phyloP scores from a whole-genome alignment of 2,888 invertebrate species.

The Pristionchus entomophagus region DNA sequence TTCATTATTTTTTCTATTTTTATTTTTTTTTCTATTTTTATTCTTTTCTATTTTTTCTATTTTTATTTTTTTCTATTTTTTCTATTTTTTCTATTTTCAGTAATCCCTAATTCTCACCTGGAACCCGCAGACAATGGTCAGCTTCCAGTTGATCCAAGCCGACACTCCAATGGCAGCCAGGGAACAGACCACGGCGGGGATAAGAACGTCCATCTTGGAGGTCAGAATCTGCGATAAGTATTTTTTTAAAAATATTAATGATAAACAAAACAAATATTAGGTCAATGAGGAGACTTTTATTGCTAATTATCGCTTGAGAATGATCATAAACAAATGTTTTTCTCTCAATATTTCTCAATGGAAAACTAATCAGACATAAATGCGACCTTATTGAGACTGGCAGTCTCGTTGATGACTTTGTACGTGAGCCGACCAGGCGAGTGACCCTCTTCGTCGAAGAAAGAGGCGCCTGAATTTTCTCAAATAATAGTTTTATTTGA shows the following conservation, averaged over 20 bases:
- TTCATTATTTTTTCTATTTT: no score
- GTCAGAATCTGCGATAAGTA: constrained; percentile 63
- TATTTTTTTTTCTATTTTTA: no score
- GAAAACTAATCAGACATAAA: no score
- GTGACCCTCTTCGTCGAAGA: constrained; percentile 72
- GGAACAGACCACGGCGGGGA: constrained; percentile 72
- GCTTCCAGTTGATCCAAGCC: constrained; percentile 71
- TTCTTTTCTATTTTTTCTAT: no score
- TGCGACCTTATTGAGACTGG: constrained; percentile 67
- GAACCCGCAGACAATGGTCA: constrained; percentile 72
- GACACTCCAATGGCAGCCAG: constrained; percentile 64
- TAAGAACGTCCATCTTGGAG: constrained; percentile 70
- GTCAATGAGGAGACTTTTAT: no score
- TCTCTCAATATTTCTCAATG: no score
- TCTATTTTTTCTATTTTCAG: no score
- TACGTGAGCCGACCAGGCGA: constrained; percentile 69
- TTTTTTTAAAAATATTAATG: not conserved
- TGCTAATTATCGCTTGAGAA: no score
- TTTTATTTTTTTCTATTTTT: no score
- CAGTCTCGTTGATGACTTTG: constrained; percentile 70
- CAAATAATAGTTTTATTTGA: no score
- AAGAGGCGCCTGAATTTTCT: constrained; percentile 15
- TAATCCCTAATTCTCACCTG: constrained; percentile 44
- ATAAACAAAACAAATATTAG: no score
- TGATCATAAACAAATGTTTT: no score